Base-by-base conservation (phyloP, 2,888 invertebrate genomes). In the Drosophila merina region DNA sequence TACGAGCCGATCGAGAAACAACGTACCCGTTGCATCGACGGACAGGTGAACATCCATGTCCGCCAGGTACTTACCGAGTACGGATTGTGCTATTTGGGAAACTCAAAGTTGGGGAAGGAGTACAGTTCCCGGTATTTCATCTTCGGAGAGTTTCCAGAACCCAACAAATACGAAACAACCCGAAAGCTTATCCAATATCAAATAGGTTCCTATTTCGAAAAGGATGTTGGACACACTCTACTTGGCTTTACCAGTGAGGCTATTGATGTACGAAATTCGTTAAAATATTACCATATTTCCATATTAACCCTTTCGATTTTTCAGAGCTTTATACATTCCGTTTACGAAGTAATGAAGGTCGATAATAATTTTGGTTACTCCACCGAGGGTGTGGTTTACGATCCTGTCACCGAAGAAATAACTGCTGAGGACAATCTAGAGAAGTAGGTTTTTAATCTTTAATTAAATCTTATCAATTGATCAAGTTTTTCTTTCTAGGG, bases 61-160 rank as follows among this genome's bases (percentile, higher is more conserved):
- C 83, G 90, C 0, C 91, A 91, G 73, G 84, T 91, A 5, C 72
- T 92, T 1, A 92, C 91, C 0, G 92, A 92, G 75, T 91, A 86
- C 55, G 92, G 92, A 3, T 77, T 92, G 4, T 92, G 92, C 57
- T 92, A 92, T 54, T 64, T 89, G 36, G 80, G 89, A 0, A 92
- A 91, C 45, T 76, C 82, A 0, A 72, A 58, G 10, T 40, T 83
- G 57, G 76, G 87, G 0, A 63, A 85, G 3, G 76, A 89, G 38
- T 82, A 91, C 26, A 85, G 90, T 2, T 76, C 92, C 0, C 75
- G 75, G 0, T 88, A 83, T 67, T 56, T 89, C 3, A 76, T 91
- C 9, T 88, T 83, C 12, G 90, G 89, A 2, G 47, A 75, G 54
- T 75, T 77, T 52, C 87, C 89, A 2, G 71, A 72, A 45, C 47